A percentile compares a stretch with the other conserved stretches of the same genome.
These are phyloP conservation scores for Tragulus kanchil DNA, from an alignment of 2,113 vertebrate species.

Conservation along the genomic window DNA sequence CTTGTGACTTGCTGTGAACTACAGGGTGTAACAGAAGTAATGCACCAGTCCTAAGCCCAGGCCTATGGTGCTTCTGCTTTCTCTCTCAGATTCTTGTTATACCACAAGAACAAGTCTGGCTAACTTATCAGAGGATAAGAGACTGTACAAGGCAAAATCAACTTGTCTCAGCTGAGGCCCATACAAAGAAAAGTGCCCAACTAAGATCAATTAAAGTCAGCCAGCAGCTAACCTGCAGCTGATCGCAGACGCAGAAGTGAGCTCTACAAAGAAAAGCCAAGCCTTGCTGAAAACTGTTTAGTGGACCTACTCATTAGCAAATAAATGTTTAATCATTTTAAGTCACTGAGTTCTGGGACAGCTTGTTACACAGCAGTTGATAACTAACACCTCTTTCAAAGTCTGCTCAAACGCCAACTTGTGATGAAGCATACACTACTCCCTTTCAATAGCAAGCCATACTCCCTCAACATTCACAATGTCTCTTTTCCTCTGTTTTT, in stretches of 20 bases:
- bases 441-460: background rate
- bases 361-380: constrained; percentile 1
- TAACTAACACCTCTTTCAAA: background rate
- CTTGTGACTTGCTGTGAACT: background rate
- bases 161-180: background rate
- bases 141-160: background rate
- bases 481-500: background rate
- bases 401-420: background rate
- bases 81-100: background rate
- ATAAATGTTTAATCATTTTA: constrained; percentile 37
- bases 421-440: background rate
- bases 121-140: background rate
- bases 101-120: background rate
- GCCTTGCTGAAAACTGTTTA: background rate
- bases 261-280: background rate
- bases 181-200: background rate
- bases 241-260: background rate
- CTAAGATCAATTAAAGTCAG: background rate
- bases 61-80: background rate
- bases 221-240: background rate
- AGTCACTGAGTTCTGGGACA: constrained; percentile 6
- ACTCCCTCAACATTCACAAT: background rate
- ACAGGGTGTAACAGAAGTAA: constrained; percentile 27
- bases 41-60: background rate
- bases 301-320: background rate